Percentiles rank a stretch among this genome's conserved stretches.
Evolutionary conservation across 2,797 vertebrate species (phyloP).

Genomic region (Tapera naevia): DNA sequence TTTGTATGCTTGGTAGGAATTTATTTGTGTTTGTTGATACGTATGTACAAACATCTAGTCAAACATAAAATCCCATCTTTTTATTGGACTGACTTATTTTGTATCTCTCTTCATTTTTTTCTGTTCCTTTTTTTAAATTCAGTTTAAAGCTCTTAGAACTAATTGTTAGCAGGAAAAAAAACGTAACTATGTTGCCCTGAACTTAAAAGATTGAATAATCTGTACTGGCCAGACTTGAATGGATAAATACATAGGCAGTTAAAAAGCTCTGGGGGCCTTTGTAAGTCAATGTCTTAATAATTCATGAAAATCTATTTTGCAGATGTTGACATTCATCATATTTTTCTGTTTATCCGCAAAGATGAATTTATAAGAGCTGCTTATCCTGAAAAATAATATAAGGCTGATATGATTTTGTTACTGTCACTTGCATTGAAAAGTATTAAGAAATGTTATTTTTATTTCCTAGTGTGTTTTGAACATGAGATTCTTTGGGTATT

Average conservation of each 20-base stretch:
- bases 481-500: not conserved
- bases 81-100: constrained; percentile 42
- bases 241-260: not conserved
- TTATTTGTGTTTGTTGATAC: constrained; percentile 29
- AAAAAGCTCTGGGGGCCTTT: constrained; percentile 36
- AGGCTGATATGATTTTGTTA: not conserved
- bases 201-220: not conserved
- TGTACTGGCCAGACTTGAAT: not conserved
- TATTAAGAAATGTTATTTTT: not conserved
- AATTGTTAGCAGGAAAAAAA: constrained; percentile 20
- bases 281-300: not conserved
- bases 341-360: not conserved
- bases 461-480: not conserved
- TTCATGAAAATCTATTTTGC: constrained; percentile 6
- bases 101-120: not conserved
- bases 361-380: not conserved
- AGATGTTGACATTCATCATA: not conserved
- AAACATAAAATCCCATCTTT: not conserved
- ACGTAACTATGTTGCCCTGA: not conserved
- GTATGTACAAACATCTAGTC: not conserved
- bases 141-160: not conserved
- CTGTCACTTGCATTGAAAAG: not conserved
- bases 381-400: not conserved
- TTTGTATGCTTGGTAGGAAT: constrained; percentile 4
- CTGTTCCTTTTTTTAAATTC: not conserved